These are phyloP conservation scores for Clamator glandarius DNA, from an alignment of 2,797 vertebrate genomes.

Conservation along the genomic window DNA sequence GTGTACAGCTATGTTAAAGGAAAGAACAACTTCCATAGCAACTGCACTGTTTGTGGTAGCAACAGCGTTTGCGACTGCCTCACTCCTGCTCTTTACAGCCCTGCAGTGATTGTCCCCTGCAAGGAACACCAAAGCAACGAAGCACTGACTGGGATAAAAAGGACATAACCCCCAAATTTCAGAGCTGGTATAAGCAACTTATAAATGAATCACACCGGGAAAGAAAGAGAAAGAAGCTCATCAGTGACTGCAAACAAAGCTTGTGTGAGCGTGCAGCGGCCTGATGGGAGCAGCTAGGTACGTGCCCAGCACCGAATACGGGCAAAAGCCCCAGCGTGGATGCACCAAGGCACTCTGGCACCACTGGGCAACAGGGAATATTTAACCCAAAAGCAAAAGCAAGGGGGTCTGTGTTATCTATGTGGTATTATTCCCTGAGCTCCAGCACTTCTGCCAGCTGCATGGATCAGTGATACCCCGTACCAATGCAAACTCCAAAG, in stretches of 20 bases:
- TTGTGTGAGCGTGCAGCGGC: neutral
- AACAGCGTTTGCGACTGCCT: too few species aligned
- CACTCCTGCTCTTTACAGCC: too few species aligned
- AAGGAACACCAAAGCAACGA: neutral
- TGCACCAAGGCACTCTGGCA: neutral
- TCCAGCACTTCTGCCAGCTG: neutral
- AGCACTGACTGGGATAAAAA: neutral
- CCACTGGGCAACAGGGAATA: neutral
- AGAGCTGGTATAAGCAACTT: neutral
- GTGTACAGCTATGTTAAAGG: neutral
- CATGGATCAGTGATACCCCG: neutral
- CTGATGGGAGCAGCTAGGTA: neutral
- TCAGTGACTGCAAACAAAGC: neutral
- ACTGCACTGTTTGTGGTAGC: too few species aligned
- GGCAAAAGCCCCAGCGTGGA: rapidly evolving
- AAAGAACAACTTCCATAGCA: too few species aligned
- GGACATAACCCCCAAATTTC: neutral
- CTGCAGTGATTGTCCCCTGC: neutral
- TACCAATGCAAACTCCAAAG: neutral
- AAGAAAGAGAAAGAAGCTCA: neutral
- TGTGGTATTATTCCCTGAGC: neutral
- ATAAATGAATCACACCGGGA: neutral
- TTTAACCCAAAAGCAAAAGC: neutral
- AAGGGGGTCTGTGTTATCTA: neutral
- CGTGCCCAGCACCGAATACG: neutral